Percentiles rank a stretch among this genome's conserved stretches.
phyloP scores from a whole-genome alignment of 1,140 invertebrate species.

The Pseudomyrmex sp. region DNA sequence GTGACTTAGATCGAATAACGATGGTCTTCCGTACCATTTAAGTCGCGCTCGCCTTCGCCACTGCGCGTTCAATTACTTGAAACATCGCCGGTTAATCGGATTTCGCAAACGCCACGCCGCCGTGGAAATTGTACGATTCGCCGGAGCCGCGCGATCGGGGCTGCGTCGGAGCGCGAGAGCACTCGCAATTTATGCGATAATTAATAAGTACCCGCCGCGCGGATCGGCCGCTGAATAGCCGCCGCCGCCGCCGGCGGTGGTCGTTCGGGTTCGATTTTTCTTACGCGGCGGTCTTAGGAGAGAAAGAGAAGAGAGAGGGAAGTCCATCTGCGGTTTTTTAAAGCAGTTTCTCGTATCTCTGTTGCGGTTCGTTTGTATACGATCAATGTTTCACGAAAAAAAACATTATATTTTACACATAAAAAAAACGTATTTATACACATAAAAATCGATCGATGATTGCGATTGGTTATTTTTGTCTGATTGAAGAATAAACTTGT shows the following conservation, averaged over 20 bases:
- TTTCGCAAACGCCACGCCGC: constrained; percentile 43
- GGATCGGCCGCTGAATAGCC: constrained; percentile 21
- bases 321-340: neutral
- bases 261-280: constrained; percentile 43
- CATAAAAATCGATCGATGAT: neutral
- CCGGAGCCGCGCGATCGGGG: neutral
- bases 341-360: neutral
- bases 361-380: neutral
- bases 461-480: too few species aligned
- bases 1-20: constrained; percentile 58
- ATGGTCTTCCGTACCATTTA: constrained; percentile 52
- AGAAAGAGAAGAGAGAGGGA: neutral
- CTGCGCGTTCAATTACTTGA: constrained; percentile 46
- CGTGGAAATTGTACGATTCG: constrained; percentile 35
- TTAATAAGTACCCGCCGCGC: constrained; percentile 45
- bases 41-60: constrained; percentile 33
- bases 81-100: constrained; percentile 49
- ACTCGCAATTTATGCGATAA: constrained; percentile 53
- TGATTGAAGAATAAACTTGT: too few species aligned
- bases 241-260: constrained; percentile 22
- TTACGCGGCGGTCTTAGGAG: constrained; percentile 11
- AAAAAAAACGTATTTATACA: neutral
- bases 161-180: neutral
- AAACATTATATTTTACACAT: too few species aligned
- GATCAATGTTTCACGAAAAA: too few species aligned